phyloP scores from a whole-genome alignment of 2,113 vertebrate genomes.

The Cyprinus carpio region DNA sequence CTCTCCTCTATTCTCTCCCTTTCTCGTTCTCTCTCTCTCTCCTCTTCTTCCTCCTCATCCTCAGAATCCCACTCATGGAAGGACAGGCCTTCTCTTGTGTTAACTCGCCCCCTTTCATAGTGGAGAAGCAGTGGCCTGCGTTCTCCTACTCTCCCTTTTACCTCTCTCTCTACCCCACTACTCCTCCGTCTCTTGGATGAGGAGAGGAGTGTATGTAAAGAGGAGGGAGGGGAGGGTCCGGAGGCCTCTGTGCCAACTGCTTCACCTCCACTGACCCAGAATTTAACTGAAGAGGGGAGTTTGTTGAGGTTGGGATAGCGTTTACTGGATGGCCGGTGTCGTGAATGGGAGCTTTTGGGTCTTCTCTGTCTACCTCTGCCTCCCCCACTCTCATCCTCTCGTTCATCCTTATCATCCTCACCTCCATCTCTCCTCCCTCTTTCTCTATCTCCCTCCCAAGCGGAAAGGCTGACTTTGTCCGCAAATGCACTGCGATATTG shows the following conservation, averaged over 20 bases:
- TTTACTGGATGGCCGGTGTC: constrained; percentile 68
- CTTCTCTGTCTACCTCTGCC: constrained; percentile 69
- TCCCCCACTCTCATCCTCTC: constrained; percentile 71
- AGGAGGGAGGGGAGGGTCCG: constrained; percentile 69
- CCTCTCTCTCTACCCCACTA: constrained; percentile 69
- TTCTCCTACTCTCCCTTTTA: constrained; percentile 69
- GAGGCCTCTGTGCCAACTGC: constrained; percentile 61
- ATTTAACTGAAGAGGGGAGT: constrained; percentile 79
- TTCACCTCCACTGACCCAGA: constrained; percentile 76
- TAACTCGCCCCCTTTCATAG: constrained; percentile 75
- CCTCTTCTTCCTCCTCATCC: constrained; percentile 69
- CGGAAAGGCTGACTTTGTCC: constrained; percentile 70
- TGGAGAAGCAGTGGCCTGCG: constrained; percentile 76
- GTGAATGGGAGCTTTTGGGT: constrained; percentile 70
- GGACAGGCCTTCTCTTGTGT: constrained; percentile 76
- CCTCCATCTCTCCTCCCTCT: constrained; percentile 69
- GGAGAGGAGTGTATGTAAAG: constrained; percentile 73
- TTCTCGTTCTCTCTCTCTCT: constrained; percentile 59
- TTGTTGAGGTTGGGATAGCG: constrained; percentile 78
- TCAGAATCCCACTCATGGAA: constrained; percentile 81
- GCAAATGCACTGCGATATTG: constrained; percentile 74
- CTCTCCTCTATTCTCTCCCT: constrained; percentile 65
- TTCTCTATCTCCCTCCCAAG: constrained; percentile 76
- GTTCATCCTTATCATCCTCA: constrained; percentile 69
- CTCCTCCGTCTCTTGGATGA: constrained; percentile 73